Conservation (phyloP, 1,140 invertebrate species). For the Drosophila sulfurigaster region DNA sequence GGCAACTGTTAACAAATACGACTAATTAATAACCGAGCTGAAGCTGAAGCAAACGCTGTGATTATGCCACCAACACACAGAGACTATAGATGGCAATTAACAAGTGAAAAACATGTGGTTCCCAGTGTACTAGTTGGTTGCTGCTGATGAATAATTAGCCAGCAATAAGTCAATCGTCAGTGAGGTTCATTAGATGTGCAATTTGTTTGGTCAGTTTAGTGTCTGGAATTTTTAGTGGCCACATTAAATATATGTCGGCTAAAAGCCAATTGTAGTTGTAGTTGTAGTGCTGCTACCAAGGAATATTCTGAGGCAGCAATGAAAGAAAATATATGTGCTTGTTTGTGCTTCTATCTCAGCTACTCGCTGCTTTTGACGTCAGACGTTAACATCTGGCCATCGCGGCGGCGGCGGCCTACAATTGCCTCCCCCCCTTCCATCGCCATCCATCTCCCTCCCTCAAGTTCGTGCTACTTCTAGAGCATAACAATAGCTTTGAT, state of each 20-base stretch:
- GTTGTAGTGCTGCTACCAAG: constrained; percentile 32
- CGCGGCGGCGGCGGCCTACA: background rate
- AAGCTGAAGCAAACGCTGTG: constrained; percentile 8
- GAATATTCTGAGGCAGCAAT: background rate
- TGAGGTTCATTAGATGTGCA: constrained; percentile 63
- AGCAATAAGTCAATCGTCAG: constrained; percentile 72
- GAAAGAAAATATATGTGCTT: constrained; percentile 28
- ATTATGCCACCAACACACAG: constrained; percentile 55
- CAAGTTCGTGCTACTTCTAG: constrained; percentile 3
- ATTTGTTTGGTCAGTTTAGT: constrained; percentile 44
- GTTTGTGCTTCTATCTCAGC: constrained; percentile 7
- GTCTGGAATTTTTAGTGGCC: constrained; percentile 73
- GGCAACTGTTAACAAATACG: constrained; percentile 22
- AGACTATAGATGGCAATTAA: constrained; percentile 34
- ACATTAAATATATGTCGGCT: constrained; percentile 64
- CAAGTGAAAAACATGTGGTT: constrained; percentile 55
- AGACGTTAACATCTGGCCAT: constrained; percentile 67
- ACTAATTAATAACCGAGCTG: constrained; percentile 45
- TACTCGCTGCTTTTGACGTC: constrained; percentile 59
- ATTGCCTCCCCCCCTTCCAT: background rate
- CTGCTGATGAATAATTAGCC: constrained; percentile 59
- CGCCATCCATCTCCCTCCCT: background rate
- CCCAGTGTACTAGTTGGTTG: background rate
- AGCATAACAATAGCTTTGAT: constrained; percentile 66
- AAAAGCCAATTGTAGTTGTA: constrained; percentile 40